These are phyloP conservation scores for Syritta pipiens DNA, from an alignment of 2,888 invertebrate genomes.

Conservation along the genomic window DNA sequence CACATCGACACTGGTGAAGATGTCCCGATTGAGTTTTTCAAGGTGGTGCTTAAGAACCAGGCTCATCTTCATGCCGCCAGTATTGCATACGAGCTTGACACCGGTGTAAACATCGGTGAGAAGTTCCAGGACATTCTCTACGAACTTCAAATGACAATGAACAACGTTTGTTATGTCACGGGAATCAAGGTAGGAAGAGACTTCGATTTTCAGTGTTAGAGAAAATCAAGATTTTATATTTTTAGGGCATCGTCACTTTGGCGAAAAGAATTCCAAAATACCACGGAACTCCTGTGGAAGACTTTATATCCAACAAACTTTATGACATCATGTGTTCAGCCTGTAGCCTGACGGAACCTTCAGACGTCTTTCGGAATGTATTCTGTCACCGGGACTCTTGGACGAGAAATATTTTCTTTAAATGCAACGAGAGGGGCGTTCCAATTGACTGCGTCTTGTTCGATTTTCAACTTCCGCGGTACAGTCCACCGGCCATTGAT, in stretches of 20 bases:
- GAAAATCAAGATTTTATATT: not conserved
- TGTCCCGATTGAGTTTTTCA: constrained; percentile 70
- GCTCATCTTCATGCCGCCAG: constrained; percentile 74
- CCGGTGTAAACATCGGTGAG: constrained; percentile 71
- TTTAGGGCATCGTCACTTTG: constrained; percentile 73
- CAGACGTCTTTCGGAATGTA: constrained; percentile 78
- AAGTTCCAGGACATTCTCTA: constrained; percentile 69
- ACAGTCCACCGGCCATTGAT: constrained; percentile 81
- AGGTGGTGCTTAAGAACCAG: constrained; percentile 71
- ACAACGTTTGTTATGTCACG: constrained; percentile 73
- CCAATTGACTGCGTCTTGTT: constrained; percentile 80
- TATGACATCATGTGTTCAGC: constrained; percentile 70
- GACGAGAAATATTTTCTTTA: constrained; percentile 77
- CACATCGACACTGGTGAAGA: constrained; percentile 68
- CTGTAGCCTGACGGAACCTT: constrained; percentile 72
- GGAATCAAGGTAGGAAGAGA: constrained; percentile 74
- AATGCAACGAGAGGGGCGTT: constrained; percentile 73
- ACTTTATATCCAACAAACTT: constrained; percentile 72
- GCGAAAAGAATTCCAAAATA: constrained; percentile 74
- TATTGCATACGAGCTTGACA: constrained; percentile 74
- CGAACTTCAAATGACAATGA: constrained; percentile 71
- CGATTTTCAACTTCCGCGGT: constrained; percentile 82
- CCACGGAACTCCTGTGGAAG: constrained; percentile 70
- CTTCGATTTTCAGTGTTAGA: not conserved
- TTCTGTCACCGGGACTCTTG: constrained; percentile 79